A percentile compares a stretch with the other conserved stretches of the same genome.
phyloP scores from a whole-genome alignment of 2,113 vertebrate species.

The Hippopotamus amphibius region DNA sequence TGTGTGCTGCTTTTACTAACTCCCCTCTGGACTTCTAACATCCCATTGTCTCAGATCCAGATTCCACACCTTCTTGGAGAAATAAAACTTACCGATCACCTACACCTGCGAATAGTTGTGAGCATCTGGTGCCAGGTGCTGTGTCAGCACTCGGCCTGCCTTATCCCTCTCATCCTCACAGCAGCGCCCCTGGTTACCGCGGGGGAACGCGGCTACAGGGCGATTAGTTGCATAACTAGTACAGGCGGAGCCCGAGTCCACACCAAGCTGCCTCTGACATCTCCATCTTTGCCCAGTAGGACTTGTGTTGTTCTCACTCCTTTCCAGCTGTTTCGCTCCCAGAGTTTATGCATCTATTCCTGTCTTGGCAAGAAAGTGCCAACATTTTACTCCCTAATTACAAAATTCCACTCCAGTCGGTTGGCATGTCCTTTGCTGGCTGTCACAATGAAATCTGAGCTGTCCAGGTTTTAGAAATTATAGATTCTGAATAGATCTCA shows the following conservation, averaged over 20 bases:
- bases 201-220: background rate
- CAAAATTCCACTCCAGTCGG: background rate
- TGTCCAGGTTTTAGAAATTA: background rate
- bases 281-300: fast-evolving
- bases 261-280: background rate
- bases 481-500: background rate
- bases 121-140: fast-evolving
- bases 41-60: background rate
- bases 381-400: background rate
- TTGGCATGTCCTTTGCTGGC: background rate
- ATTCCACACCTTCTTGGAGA: background rate
- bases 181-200: background rate
- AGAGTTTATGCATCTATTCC: background rate
- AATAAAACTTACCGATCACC: too few relatives aligned
- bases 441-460: background rate
- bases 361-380: background rate
- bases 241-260: background rate
- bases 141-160: fast-evolving
- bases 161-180: background rate
- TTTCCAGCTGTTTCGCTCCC: background rate
- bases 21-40: background rate
- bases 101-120: too few relatives aligned
- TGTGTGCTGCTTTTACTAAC: background rate
- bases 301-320: background rate
- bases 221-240: background rate